A percentile compares a stretch with the other conserved stretches of the same genome.
Evolutionary conservation across 2,888 invertebrate species (phyloP).

Genomic region (Platycheirus albimanus): DNA sequence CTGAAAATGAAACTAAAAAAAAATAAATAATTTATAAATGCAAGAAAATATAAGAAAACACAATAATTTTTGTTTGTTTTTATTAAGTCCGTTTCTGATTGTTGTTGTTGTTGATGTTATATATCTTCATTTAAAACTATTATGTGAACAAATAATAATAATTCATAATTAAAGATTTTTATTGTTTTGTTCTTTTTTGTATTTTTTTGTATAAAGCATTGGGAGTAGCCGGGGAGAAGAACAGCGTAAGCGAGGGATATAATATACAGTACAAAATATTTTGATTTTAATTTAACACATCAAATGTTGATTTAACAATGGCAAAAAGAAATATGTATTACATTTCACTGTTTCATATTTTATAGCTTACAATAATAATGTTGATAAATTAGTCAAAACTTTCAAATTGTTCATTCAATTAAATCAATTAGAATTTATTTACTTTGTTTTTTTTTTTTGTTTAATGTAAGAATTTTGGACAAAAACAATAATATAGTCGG

Average conservation of each 20-base stretch:
- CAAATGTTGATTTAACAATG: slow-evolving; percentile 56
- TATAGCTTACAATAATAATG: slow-evolving; percentile 6
- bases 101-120: slow-evolving; percentile 40
- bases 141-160: slow-evolving; percentile 51
- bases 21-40: slow-evolving; percentile 50
- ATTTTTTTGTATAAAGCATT: slow-evolving; percentile 16
- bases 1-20: slow-evolving; percentile 24
- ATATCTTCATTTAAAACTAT: slow-evolving; percentile 26
- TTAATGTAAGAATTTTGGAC: slow-evolving; percentile 14
- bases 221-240: slow-evolving; percentile 4
- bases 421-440: neutral
- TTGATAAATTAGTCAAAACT: slow-evolving; percentile 28
- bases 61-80: slow-evolving; percentile 52
- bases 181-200: slow-evolving; percentile 12
- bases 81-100: slow-evolving; percentile 58
- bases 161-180: slow-evolving; percentile 42
- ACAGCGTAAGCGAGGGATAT: slow-evolving; percentile 32
- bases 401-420: neutral
- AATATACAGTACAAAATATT: slow-evolving; percentile 62
- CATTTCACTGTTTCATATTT: slow-evolving; percentile 38
- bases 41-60: slow-evolving; percentile 48
- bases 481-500: slow-evolving; percentile 8
- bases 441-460: slow-evolving; percentile 21
- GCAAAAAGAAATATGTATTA: slow-evolving; percentile 63
- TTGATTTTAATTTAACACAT: slow-evolving; percentile 58